Conservation (phyloP, 92 coral and sea anemone genomes). For the Umimayanthus kanabou region DNA sequence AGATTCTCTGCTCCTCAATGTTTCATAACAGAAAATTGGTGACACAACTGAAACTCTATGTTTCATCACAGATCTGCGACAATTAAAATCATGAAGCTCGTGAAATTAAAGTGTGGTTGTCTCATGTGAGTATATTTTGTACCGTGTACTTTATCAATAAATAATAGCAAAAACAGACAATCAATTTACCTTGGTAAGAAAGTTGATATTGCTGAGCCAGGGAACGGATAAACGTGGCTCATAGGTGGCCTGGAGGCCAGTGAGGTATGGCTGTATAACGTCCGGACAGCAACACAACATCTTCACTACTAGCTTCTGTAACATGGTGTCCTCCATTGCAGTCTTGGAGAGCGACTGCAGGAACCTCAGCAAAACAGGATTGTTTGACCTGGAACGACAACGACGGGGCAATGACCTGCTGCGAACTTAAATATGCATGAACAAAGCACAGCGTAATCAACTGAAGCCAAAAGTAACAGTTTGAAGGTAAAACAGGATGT, state of each 20-base stretch:
- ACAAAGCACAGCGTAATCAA: too few relatives aligned
- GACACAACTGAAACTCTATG: too few relatives aligned
- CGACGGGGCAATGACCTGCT: not conserved
- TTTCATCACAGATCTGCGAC: too few relatives aligned
- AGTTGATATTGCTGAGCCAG: slow-evolving; percentile 77
- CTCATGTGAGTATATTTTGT: too few relatives aligned
- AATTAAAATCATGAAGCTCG: too few relatives aligned
- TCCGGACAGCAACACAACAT: slow-evolving; percentile 81
- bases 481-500: not conserved
- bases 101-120: too few relatives aligned
- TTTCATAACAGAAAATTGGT: too few relatives aligned
- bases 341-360: slow-evolving; percentile 78
- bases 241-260: slow-evolving; percentile 65
- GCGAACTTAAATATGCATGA: not conserved
- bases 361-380: slow-evolving; percentile 85
- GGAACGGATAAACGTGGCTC: slow-evolving; percentile 88
- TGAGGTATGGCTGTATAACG: slow-evolving; percentile 69
- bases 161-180: not conserved
- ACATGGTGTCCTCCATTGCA: slow-evolving; percentile 47
- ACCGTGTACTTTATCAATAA: too few relatives aligned
- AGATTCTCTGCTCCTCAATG: too few relatives aligned
- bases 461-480: not conserved
- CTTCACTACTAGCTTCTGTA: slow-evolving; percentile 70
- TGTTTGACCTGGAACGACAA: slow-evolving; percentile 71
- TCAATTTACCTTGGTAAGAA: slow-evolving; percentile 70